A percentile compares a stretch with the other conserved stretches of the same genome.
phyloP scores from a whole-genome alignment of 1,140 invertebrate genomes.

The Euwallacea similis region DNA sequence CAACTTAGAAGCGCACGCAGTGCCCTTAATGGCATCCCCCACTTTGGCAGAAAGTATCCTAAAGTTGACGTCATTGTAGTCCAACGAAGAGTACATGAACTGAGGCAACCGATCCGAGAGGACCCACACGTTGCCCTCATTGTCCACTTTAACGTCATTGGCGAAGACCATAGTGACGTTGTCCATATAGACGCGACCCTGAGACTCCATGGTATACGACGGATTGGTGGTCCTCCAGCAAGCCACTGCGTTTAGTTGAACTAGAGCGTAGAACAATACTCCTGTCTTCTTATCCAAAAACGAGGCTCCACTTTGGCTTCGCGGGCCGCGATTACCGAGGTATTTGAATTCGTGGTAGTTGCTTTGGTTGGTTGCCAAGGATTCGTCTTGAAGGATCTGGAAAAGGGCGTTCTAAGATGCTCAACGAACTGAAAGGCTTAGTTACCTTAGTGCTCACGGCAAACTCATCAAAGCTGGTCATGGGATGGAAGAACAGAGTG shows the following conservation, averaged over 20 bases:
- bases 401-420: not conserved
- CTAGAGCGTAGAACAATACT: slow-evolving; percentile 73
- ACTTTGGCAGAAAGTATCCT: slow-evolving; percentile 69
- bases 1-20: slow-evolving; percentile 62
- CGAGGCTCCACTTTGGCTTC: slow-evolving; percentile 72
- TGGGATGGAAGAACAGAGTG: slow-evolving; percentile 75
- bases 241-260: slow-evolving; percentile 74
- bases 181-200: slow-evolving; percentile 70
- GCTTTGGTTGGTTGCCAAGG: slow-evolving; percentile 52
- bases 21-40: slow-evolving; percentile 67
- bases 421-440: not conserved
- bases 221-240: slow-evolving; percentile 74
- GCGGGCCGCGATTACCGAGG: slow-evolving; percentile 68
- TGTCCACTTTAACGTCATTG: slow-evolving; percentile 76
- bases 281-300: slow-evolving; percentile 71
- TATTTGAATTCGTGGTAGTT: slow-evolving; percentile 68
- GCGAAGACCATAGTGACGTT: slow-evolving; percentile 74
- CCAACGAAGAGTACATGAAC: slow-evolving; percentile 69
- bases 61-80: slow-evolving; percentile 70
- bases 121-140: slow-evolving; percentile 71
- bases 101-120: slow-evolving; percentile 70
- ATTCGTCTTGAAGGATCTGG: slow-evolving; percentile 61
- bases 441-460: slow-evolving; percentile 63
- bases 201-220: slow-evolving; percentile 65
- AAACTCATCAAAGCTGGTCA: slow-evolving; percentile 74